Conservation (phyloP, 1,140 invertebrate species). For the Papilio glaucus region DNA sequence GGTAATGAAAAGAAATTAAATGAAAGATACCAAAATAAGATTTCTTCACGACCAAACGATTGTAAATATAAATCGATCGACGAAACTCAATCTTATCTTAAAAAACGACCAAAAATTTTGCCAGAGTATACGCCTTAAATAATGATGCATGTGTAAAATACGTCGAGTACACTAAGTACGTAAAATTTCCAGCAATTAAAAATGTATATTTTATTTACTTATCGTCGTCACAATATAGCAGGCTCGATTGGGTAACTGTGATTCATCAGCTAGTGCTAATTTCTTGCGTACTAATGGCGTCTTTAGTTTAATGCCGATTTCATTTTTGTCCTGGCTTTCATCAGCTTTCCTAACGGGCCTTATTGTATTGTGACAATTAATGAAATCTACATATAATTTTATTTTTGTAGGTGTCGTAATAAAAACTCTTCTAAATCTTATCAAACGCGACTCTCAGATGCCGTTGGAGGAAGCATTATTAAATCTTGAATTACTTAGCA, state of each 20-base stretch:
- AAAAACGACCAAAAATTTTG: constrained; percentile 29
- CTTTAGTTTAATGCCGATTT: not conserved
- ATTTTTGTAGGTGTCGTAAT: constrained; percentile 57
- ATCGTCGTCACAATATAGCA: not conserved
- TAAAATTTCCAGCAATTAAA: constrained; percentile 16
- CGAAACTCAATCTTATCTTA: constrained; percentile 31
- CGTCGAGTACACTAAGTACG: constrained; percentile 39
- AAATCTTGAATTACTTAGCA: constrained; percentile 63
- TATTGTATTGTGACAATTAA: constrained; percentile 33
- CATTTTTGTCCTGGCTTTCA: too few species aligned
- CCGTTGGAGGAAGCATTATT: constrained; percentile 64
- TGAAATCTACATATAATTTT: constrained; percentile 30
- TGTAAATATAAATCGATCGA: constrained; percentile 37
- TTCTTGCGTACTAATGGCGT: not conserved
- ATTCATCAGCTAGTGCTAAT: too few species aligned
- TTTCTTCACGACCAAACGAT: constrained; percentile 43
- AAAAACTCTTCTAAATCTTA: constrained; percentile 57
- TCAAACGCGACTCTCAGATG: constrained; percentile 57
- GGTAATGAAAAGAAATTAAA: constrained; percentile 67
- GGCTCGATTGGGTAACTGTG: not conserved
- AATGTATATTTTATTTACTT: not conserved
- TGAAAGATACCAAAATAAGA: constrained; percentile 52
- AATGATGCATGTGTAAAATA: not conserved
- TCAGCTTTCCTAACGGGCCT: not conserved
- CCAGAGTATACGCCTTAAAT: constrained; percentile 25